These are phyloP conservation scores for Phainopepla nitens DNA, from an alignment of 2,113 vertebrate genomes.

Conservation along the genomic window DNA sequence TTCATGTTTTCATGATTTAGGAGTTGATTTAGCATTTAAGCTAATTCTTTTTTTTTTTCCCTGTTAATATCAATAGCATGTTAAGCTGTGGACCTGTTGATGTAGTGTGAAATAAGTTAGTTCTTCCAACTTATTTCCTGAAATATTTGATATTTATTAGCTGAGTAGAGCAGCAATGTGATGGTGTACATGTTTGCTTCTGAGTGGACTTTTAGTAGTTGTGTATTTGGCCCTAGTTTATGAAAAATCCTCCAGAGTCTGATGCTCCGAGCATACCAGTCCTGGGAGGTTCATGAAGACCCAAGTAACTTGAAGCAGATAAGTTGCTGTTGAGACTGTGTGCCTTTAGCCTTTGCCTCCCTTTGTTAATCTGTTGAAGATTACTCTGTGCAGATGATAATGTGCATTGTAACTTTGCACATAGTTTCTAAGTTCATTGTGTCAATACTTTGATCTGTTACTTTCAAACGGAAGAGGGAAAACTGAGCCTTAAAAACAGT, in stretches of 20 bases:
- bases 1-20: neutral
- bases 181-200: neutral
- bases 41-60: neutral
- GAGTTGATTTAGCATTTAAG: neutral
- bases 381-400: neutral
- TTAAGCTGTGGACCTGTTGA: neutral
- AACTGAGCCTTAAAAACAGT: neutral
- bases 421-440: neutral
- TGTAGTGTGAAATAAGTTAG: neutral
- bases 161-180: neutral
- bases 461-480: neutral
- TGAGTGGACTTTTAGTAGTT: neutral
- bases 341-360: neutral
- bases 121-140: neutral
- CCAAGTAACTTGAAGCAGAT: neutral
- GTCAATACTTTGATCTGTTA: neutral
- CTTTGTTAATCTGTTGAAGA: neutral
- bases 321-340: neutral
- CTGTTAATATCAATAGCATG: rapidly evolving
- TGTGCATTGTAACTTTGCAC: neutral
- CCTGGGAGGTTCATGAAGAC: neutral
- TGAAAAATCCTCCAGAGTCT: neutral
- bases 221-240: neutral
- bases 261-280: neutral
- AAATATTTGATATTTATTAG: neutral